Evolutionary conservation across 2,797 vertebrate species (phyloP).

Genomic region (Urocyon cinereoargenteus): DNA sequence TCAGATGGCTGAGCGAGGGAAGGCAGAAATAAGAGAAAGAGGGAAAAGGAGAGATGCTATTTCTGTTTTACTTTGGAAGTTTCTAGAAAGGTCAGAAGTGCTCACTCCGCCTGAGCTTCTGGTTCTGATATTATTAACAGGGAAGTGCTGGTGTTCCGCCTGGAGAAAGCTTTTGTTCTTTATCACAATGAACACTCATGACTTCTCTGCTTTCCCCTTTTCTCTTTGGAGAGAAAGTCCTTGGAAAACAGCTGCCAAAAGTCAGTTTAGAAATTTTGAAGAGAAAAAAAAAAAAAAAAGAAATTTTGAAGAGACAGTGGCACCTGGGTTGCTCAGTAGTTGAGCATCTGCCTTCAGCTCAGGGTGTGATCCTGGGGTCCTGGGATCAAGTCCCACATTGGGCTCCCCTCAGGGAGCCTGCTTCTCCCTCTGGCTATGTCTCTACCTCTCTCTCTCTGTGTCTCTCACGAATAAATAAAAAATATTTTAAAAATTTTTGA

Average conservation of each 20-base stretch:
- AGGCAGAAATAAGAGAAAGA: not conserved
- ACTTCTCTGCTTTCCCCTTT: not conserved
- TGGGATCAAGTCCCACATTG: too few relatives aligned
- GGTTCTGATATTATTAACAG: not conserved
- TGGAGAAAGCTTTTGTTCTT: not conserved
- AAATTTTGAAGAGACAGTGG: not conserved
- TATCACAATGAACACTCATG: not conserved
- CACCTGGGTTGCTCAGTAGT: too few relatives aligned
- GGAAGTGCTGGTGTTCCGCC: not conserved
- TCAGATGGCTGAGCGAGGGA: not conserved
- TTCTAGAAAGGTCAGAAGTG: not conserved
- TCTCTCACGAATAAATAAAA: too few relatives aligned
- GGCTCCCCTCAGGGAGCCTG: too few relatives aligned
- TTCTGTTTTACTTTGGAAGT: not conserved
- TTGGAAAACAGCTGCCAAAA: not conserved
- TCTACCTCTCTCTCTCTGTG: too few relatives aligned
- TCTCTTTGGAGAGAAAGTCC: not conserved
- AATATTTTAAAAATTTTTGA: not conserved
- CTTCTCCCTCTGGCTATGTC: too few relatives aligned
- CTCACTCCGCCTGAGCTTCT: fast-evolving
- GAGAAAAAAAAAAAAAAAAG: too few relatives aligned
- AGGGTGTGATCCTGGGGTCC: too few relatives aligned
- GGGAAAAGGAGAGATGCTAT: not conserved
- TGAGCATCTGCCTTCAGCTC: too few relatives aligned
- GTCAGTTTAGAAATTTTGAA: not conserved